Percentiles rank a stretch among this genome's conserved stretches.
phyloP scores from a whole-genome alignment of 2,888 invertebrate species.

The Volucella inanis region DNA sequence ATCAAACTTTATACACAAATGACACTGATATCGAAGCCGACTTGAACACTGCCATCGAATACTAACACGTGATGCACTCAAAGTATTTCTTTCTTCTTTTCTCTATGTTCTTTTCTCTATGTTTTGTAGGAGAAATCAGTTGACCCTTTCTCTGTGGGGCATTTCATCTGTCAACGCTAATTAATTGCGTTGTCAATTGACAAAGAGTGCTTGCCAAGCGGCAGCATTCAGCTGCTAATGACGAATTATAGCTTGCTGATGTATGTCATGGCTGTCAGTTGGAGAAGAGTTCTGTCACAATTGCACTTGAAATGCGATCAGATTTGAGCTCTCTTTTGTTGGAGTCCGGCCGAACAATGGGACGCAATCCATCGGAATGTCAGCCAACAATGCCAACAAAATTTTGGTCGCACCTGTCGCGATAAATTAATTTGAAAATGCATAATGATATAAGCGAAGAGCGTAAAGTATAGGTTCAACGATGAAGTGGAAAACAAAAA shows the following conservation, averaged over 20 bases:
- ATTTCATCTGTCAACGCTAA: slow-evolving; percentile 72
- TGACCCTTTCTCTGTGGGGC: slow-evolving; percentile 46
- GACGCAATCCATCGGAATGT: slow-evolving; percentile 16
- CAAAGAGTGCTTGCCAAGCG: slow-evolving; percentile 56
- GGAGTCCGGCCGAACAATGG: slow-evolving; percentile 19
- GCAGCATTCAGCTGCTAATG: slow-evolving; percentile 66
- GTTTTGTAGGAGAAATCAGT: slow-evolving; percentile 44
- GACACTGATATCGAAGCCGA: not conserved
- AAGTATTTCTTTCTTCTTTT: not conserved
- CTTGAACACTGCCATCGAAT: too few species aligned
- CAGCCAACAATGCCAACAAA: slow-evolving; percentile 59
- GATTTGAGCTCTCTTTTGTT: slow-evolving; percentile 46
- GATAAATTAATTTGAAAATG: slow-evolving; percentile 69
- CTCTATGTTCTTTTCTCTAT: not conserved
- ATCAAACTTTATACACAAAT: slow-evolving; percentile 47
- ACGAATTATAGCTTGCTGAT: slow-evolving; percentile 66
- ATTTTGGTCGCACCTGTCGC: slow-evolving; percentile 70
- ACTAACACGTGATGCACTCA: slow-evolving; percentile 51
- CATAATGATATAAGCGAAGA: slow-evolving; percentile 44
- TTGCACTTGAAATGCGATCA: slow-evolving; percentile 53
- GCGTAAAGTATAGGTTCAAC: not conserved
- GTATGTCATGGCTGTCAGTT: not conserved
- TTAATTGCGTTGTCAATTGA: slow-evolving; percentile 71
- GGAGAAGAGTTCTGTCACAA: slow-evolving; percentile 45
- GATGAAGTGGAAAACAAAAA: not conserved